phyloP scores from a whole-genome alignment of 2,113 vertebrate species.

The Halichoerus grypus region DNA sequence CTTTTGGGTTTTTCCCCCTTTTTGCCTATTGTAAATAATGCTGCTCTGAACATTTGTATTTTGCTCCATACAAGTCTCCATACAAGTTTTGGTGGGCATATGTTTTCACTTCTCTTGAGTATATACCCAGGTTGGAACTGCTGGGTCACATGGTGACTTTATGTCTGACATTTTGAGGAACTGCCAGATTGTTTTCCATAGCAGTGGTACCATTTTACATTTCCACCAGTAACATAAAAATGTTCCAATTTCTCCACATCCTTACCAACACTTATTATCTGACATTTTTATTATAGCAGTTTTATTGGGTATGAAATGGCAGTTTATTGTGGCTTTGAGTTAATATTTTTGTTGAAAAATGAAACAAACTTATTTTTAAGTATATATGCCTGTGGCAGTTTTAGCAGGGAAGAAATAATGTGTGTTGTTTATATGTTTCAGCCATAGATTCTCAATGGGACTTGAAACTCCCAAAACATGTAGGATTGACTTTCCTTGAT shows the following conservation, averaged over 20 bases:
- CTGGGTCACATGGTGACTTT: accelerated
- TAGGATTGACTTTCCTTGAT: neutral
- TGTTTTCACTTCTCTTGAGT: neutral
- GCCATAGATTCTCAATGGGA: accelerated
- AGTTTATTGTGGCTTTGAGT: neutral
- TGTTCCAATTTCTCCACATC: accelerated
- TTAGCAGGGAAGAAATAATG: neutral
- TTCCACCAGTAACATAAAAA: too few relatives aligned
- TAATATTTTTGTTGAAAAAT: neutral
- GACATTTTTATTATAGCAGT: neutral
- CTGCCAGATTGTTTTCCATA: too few relatives aligned
- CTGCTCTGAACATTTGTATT: neutral
- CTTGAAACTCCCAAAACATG: neutral
- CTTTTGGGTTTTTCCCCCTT: too few relatives aligned
- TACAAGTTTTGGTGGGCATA: accelerated
- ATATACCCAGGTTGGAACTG: too few relatives aligned
- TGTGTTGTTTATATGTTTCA: accelerated
- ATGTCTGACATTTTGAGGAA: accelerated
- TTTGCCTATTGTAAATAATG: neutral
- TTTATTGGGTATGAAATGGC: neutral
- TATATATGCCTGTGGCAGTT: neutral
- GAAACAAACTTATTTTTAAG: neutral
- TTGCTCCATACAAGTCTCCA: neutral
- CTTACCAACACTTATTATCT: neutral
- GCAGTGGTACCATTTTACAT: accelerated